A percentile compares a stretch with the other conserved stretches of the same genome.
phyloP scores from a whole-genome alignment of 2,797 vertebrate species.

The Acanthornis magna region DNA sequence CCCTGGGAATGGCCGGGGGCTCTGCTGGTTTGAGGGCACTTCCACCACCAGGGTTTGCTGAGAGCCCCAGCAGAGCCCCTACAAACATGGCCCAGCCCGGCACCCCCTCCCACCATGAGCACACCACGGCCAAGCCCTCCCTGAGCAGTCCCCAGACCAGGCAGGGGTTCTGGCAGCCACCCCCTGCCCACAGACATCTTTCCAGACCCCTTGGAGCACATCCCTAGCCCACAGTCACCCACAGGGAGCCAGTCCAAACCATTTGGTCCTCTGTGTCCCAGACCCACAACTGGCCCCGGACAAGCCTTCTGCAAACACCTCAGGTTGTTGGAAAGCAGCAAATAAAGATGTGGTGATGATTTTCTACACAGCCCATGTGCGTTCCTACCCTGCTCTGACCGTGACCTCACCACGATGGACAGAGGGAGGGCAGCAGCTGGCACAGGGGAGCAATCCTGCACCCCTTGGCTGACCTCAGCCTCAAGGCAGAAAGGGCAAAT shows the following conservation, averaged over 20 bases:
- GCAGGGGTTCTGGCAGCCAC: neutral
- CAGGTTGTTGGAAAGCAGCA: neutral
- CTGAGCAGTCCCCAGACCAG: neutral
- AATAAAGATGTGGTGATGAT: slow-evolving; percentile 37
- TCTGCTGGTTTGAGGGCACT: neutral
- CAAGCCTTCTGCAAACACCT: neutral
- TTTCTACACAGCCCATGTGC: neutral
- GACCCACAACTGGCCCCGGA: neutral
- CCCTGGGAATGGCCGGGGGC: neutral
- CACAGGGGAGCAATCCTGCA: neutral
- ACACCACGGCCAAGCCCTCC: neutral
- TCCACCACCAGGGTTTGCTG: neutral
- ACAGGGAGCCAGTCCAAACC: neutral
- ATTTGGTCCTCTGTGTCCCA: neutral
- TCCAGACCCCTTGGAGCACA: neutral
- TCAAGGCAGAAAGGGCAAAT: neutral
- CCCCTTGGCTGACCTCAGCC: neutral
- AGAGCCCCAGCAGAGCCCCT: neutral
- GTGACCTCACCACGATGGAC: accelerated
- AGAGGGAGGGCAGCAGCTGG: neutral
- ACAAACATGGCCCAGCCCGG: neutral
- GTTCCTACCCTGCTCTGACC: neutral
- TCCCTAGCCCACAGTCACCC: neutral
- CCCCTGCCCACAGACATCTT: neutral
- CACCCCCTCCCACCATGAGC: neutral